Evolutionary conservation across 1,140 invertebrate species (phyloP), one percentile per base, ranked within the genome.

Genomic region (Drosophila micromelanica): DNA sequence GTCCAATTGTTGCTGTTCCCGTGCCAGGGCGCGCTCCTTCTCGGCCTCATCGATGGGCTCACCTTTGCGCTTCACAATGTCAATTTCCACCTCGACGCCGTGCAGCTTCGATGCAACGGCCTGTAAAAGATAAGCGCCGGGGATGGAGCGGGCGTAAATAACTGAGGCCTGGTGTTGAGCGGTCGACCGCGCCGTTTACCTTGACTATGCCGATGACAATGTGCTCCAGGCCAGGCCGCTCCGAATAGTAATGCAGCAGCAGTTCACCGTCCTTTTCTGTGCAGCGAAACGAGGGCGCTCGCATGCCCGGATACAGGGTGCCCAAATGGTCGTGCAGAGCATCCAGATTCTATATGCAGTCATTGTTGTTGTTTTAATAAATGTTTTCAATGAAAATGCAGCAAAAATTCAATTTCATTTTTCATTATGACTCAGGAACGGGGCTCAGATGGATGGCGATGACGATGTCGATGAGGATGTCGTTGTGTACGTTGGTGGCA

Each of bases 141-240:
- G n/a, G 27, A 52, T 62, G 17, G 20, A 38, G 27, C 43, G 20
- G 27, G 20, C 5, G 48, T 46, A 43, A 43, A n/a, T 56, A 20
- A 11, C 23, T 13, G 45, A n/a, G 48, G 13, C 15, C 9, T 9
- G 20, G 23, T 70, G 38, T 54, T 23, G 13, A 45, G 15, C 9
- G 54, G 5, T 3, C 23, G 13, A 45, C 42, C 51, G 54, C 52
- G 70, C 23, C 11, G 13, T 76, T 89, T 93, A 98, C 97, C 95
- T 98, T 98, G 5, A 98, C 97, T 75, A 98, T 98, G 23, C 97
- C 97, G 80, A 98, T 98, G 65, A 98, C 97, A 81, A 98, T 98
- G 84, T 97, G 95, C 91, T 98, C 97, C 46, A 98, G 93, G n/a
- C 97, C 97, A 7, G 97, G 97, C 70, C 97, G 94, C 87, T 98